These are phyloP conservation scores for Oasisia sp. DNA, from an alignment of 2,888 invertebrate genomes.

Conservation along the genomic window DNA sequence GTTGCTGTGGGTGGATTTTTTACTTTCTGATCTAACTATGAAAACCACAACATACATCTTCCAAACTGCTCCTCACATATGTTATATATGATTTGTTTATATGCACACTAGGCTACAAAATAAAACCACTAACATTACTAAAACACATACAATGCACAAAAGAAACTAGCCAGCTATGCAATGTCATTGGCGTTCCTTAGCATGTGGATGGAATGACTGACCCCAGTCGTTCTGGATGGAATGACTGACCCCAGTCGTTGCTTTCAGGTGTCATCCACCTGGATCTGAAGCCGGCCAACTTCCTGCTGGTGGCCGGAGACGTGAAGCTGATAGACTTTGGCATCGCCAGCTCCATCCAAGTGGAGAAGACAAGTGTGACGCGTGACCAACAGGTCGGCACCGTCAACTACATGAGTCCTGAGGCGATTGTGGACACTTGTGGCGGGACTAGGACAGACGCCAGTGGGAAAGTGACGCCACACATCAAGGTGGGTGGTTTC, in stretches of 20 bases:
- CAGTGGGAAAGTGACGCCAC: slow-evolving; percentile 45
- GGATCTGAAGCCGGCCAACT: slow-evolving; percentile 96
- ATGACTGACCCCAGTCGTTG: not conserved
- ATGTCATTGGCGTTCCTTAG: too few species aligned
- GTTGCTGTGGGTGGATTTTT: too few species aligned
- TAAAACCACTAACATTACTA: too few species aligned
- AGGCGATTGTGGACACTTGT: slow-evolving; percentile 69
- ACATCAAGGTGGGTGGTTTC: slow-evolving; percentile 38
- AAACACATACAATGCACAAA: too few species aligned
- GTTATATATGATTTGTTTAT: too few species aligned
- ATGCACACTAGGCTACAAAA: too few species aligned
- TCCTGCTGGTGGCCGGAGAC: slow-evolving; percentile 84
- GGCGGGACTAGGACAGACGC: slow-evolving; percentile 39
- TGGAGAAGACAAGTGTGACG: slow-evolving; percentile 83
- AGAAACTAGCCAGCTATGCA: too few species aligned
- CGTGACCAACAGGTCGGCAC: slow-evolving; percentile 81
- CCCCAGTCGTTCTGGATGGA: too few species aligned
- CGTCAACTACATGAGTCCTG: slow-evolving; percentile 95
- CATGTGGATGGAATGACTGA: too few species aligned
- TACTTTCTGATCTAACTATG: too few species aligned
- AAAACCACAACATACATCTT: too few species aligned
- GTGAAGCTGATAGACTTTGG: slow-evolving; percentile 98
- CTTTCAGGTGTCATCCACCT: slow-evolving; percentile 89
- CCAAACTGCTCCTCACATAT: too few species aligned
- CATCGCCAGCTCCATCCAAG: slow-evolving; percentile 85